These are phyloP conservation scores for Stomatorhinus ivindoensis DNA, from an alignment of 2,113 vertebrate species.

Conservation along the genomic window DNA sequence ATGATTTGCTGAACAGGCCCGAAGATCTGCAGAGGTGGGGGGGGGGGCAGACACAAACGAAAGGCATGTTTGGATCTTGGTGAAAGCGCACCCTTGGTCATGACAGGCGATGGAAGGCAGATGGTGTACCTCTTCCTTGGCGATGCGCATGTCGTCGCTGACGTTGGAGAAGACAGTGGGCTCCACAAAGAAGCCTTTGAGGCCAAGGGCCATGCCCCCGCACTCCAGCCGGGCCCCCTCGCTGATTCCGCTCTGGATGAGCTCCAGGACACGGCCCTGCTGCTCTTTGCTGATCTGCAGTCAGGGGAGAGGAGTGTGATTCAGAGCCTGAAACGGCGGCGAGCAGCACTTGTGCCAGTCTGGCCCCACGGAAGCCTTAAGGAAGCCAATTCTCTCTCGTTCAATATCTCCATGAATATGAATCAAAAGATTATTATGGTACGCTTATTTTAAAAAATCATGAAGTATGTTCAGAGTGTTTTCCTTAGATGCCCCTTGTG, in stretches of 20 bases:
- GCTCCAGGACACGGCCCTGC: conserved; percentile 84
- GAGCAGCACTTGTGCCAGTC: not conserved
- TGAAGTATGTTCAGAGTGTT: not conserved
- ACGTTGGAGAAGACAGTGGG: conserved; percentile 97
- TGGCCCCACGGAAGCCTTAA: not conserved
- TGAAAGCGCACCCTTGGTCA: not conserved
- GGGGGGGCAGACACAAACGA: not conserved
- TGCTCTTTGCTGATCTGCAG: conserved; percentile 86
- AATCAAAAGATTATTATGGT: not conserved
- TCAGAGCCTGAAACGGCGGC: not conserved
- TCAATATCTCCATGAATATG: not conserved
- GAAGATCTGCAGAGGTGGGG: conserved; percentile 76
- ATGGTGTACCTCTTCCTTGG: conserved; percentile 84
- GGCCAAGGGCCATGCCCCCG: conserved; percentile 83
- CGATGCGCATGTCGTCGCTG: conserved; percentile 90
- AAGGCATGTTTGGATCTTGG: not conserved
- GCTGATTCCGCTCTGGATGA: conserved; percentile 83
- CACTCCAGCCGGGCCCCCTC: conserved; percentile 94
- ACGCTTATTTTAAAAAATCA: not conserved
- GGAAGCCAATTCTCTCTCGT: not conserved
- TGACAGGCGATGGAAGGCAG: not conserved
- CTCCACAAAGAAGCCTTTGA: conserved; percentile 94
- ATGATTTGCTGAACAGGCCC: conserved; percentile 96
- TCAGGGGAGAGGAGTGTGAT: conserved; percentile 11
- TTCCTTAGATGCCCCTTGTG: not conserved